Base-by-base conservation (phyloP, 2,113 vertebrate species). In the Epinephelus fuscoguttatus region DNA sequence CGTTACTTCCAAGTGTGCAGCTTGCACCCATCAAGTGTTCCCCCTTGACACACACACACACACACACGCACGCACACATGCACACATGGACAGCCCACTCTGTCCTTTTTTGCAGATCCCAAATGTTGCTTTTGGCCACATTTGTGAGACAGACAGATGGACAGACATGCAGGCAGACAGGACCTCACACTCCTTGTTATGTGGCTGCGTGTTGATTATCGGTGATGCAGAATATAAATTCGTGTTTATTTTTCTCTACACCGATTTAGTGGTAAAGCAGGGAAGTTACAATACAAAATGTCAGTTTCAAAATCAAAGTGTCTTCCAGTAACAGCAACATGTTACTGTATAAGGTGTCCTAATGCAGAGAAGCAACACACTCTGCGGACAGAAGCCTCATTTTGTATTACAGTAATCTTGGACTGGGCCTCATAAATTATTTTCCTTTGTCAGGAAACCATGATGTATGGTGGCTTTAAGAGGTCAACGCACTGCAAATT, bases 41-140 rank as follows among this genome's bases (percentile, higher is more conserved):
- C 73, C 84, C 70, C 63, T 60, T 61, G 33, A 53, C 63, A 69
- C 63, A 82, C 59, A 64, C 53, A 27, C 74, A 45, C 68, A 42
- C 70, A 27, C 27, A 56, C 30, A 25, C 70, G 70, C 66, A 30
- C 55, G 40, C 56, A 55, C 80, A 63, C 52, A n/a, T n/a, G 40
- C 69, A 50, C 59, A 30, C 76, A 45, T 75, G 55, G 40, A 73
- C 81, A 69, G 81, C 80, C 37, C 80, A 78, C 69, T 75, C 37
- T 80, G 37, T 59, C 78, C 45, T 78, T 91, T 84, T 78, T 86
- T 85, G 70, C 88, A 85, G 77, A 88, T 90, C 86, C 82, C 86
- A 91, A 93, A 89, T 90, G 85, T 92, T 88, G 81, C 74, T 87
- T 87, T 93, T 90, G 87, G 90, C 88, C 86, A 80, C 84, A 82